Evolutionary conservation across 2,797 vertebrate genomes (phyloP).

Genomic region (Alfaro cultratus): DNA sequence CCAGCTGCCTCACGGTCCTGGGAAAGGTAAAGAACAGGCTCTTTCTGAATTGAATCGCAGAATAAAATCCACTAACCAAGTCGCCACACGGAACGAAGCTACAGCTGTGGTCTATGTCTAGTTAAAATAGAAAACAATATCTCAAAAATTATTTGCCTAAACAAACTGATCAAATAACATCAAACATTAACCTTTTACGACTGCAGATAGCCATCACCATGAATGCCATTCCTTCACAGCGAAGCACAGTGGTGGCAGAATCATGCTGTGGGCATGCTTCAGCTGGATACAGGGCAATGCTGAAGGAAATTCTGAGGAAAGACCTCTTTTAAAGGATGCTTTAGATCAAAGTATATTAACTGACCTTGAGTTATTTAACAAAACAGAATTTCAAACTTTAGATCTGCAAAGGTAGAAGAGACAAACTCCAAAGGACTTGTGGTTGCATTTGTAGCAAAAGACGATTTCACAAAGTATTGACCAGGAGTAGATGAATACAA

Average conservation of each 20-base stretch:
- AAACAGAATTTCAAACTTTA: neutral
- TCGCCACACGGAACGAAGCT: neutral
- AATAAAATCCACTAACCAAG: neutral
- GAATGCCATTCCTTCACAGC: neutral
- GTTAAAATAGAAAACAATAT: neutral
- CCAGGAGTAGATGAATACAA: neutral
- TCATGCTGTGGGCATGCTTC: neutral
- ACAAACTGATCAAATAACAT: neutral
- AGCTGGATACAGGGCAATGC: neutral
- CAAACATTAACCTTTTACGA: neutral
- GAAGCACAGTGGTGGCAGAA: neutral
- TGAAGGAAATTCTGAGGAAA: too few species aligned
- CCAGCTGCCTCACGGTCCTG: constrained; percentile 95
- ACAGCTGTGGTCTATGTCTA: neutral
- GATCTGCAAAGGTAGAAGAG: neutral
- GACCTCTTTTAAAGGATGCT: too few species aligned
- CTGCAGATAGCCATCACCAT: neutral
- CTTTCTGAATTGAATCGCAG: neutral
- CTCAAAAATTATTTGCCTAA: neutral
- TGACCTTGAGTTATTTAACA: neutral
- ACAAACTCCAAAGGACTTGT: neutral
- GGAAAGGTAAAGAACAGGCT: constrained; percentile 90
- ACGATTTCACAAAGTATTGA: neutral
- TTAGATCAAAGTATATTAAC: neutral
- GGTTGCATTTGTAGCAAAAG: neutral